Percentiles rank a stretch among this genome's conserved stretches.
phyloP scores from a whole-genome alignment of 2,797 vertebrate species.

The Leucoraja ocellata region DNA sequence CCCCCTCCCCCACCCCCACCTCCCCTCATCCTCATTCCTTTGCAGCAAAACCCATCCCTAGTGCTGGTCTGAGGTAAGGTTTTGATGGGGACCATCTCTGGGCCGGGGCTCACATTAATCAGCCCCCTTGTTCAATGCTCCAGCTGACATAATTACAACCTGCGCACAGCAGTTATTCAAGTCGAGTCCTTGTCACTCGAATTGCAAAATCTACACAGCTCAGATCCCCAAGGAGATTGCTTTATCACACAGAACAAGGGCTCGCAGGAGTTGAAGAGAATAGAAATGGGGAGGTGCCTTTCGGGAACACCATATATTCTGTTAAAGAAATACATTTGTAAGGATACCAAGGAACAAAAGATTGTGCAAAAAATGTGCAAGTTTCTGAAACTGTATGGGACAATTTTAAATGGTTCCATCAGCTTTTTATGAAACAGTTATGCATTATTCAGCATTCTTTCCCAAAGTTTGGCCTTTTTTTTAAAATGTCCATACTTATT shows the following conservation, averaged over 20 bases:
- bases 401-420: constrained; percentile 58
- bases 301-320: constrained; percentile 71
- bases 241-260: constrained; percentile 75
- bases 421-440: constrained; percentile 51
- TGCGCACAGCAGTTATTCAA: constrained; percentile 83
- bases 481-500: constrained; percentile 40
- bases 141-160: constrained; percentile 95
- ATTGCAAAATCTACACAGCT: constrained; percentile 70
- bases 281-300: constrained; percentile 75
- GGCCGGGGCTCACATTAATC: constrained; percentile 91
- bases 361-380: constrained; percentile 54
- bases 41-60: constrained; percentile 68
- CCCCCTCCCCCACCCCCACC: too few relatives aligned
- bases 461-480: constrained; percentile 48
- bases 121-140: constrained; percentile 79
- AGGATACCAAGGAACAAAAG: constrained; percentile 69
- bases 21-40: constrained; percentile 51
- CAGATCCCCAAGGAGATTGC: constrained; percentile 77
- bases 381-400: constrained; percentile 57
- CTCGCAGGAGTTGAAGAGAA: constrained; percentile 69
- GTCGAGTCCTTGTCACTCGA: constrained; percentile 76
- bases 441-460: constrained; percentile 51
- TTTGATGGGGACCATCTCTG: constrained; percentile 84
- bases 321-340: constrained; percentile 75
- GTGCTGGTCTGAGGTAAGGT: constrained; percentile 68